Conservation (phyloP, 2,888 invertebrate genomes). For the Hydrotaea cyrtoneurina region DNA sequence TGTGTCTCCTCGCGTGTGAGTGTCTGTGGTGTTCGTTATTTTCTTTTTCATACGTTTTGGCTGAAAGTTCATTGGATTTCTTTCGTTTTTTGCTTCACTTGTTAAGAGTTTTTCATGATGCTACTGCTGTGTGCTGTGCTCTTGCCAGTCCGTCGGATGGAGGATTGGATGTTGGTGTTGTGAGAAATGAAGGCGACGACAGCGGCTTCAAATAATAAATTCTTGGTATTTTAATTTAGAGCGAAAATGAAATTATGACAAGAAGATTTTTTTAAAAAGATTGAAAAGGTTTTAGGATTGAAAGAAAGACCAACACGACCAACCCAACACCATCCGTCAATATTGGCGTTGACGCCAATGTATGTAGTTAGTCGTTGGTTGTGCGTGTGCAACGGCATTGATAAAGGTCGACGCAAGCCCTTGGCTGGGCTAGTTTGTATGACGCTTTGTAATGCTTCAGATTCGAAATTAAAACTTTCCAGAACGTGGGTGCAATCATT, state of each 20-base stretch:
- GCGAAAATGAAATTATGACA: constrained; percentile 40
- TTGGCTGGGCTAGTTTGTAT: background rate
- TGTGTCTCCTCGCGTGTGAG: background rate
- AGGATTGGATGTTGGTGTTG: background rate
- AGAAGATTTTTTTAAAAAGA: constrained; percentile 23
- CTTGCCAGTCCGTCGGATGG: background rate
- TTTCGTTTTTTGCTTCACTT: background rate
- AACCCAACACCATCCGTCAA: background rate
- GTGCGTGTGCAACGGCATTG: background rate
- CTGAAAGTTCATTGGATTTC: constrained; percentile 16
- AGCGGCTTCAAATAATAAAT: constrained; percentile 29
- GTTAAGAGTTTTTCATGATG: constrained; percentile 16
- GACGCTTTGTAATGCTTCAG: background rate
- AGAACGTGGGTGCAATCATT: too few species aligned
- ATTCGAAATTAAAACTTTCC: background rate
- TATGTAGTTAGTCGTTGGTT: background rate
- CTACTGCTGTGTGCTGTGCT: background rate
- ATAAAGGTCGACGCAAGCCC: too few species aligned
- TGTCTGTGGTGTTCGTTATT: background rate
- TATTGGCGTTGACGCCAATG: background rate
- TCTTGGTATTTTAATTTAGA: constrained; percentile 40
- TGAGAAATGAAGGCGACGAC: constrained; percentile 7
- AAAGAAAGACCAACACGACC: background rate
- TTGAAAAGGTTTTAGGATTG: constrained; percentile 33
- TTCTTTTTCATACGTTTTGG: constrained; percentile 1